Evolutionary conservation across 2,888 invertebrate genomes (phyloP).

Genomic region (Mimas tiliae): DNA sequence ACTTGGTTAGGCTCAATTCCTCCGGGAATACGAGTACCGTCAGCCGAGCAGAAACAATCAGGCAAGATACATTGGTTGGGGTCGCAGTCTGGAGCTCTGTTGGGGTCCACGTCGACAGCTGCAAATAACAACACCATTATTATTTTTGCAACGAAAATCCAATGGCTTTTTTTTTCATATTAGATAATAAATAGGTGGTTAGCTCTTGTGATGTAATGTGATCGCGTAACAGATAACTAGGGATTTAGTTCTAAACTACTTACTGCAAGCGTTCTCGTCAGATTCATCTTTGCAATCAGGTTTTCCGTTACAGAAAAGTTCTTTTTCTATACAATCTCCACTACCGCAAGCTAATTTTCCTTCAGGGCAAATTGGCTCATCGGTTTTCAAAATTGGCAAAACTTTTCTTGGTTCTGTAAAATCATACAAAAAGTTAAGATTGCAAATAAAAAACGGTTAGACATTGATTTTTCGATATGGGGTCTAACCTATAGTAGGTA

Average conservation of each 20-base stretch:
- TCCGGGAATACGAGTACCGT: conserved; percentile 95
- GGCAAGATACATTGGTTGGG: conserved; percentile 94
- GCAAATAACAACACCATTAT: conserved; percentile 47
- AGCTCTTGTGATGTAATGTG: not conserved
- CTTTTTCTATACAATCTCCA: conserved; percentile 96
- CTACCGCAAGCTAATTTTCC: conserved; percentile 96
- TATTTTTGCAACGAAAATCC: not conserved
- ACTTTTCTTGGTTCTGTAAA: conserved; percentile 95
- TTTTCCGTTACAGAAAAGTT: conserved; percentile 96
- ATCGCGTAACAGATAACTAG: not conserved
- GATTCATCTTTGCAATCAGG: conserved; percentile 97
- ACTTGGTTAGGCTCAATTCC: conserved; percentile 92
- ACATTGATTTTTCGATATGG: not conserved
- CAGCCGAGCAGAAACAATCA: conserved; percentile 97
- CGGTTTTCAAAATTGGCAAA: conserved; percentile 95
- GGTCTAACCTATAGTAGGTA: too few relatives aligned
- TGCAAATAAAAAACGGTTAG: not conserved
- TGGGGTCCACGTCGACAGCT: conserved; percentile 96
- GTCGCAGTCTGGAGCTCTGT: conserved; percentile 96
- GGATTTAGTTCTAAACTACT: conserved; percentile 72
- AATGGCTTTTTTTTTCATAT: not conserved
- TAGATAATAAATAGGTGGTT: not conserved
- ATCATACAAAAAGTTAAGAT: not conserved
- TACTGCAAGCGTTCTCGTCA: conserved; percentile 97
- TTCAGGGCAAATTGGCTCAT: conserved; percentile 96